Evolutionary conservation across 2,113 vertebrate genomes (phyloP).

Genomic region (Rana temporaria): DNA sequence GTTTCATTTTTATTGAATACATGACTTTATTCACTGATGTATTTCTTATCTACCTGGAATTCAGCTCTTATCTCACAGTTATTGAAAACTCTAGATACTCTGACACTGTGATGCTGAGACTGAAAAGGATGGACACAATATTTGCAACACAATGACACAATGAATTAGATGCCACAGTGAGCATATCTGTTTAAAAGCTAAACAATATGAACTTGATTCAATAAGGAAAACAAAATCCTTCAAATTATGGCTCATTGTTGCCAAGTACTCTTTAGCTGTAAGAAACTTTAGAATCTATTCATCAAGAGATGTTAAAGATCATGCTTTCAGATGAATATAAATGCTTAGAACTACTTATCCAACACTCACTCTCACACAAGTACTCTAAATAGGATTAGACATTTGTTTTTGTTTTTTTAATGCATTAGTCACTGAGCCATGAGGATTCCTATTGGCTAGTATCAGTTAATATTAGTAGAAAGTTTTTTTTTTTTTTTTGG

Average conservation of each 20-base stretch:
- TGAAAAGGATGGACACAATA: conserved; percentile 18
- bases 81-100: conserved; percentile 14
- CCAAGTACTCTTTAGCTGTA: conserved; percentile 11
- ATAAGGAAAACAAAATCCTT: conserved; percentile 22
- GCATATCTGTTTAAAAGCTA: conserved; percentile 11
- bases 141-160: neutral
- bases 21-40: no score
- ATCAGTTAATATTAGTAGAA: no score
- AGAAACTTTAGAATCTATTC: conserved; percentile 11
- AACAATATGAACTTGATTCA: conserved; percentile 20
- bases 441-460: no score
- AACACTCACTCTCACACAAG: no score
- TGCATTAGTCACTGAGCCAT: no score
- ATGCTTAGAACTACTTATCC: no score
- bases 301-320: conserved; percentile 9
- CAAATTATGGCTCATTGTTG: conserved; percentile 25
- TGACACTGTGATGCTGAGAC: neutral
- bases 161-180: neutral
- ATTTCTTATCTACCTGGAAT: no score
- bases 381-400: no score
- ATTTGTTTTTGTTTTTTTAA: no score
- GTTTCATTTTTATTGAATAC: no score
- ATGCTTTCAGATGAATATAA: neutral
- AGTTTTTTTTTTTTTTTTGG: no score
- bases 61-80: neutral